These are phyloP conservation scores for Calameuta idolon DNA, from an alignment of 2,888 invertebrate species.

Conservation along the genomic window DNA sequence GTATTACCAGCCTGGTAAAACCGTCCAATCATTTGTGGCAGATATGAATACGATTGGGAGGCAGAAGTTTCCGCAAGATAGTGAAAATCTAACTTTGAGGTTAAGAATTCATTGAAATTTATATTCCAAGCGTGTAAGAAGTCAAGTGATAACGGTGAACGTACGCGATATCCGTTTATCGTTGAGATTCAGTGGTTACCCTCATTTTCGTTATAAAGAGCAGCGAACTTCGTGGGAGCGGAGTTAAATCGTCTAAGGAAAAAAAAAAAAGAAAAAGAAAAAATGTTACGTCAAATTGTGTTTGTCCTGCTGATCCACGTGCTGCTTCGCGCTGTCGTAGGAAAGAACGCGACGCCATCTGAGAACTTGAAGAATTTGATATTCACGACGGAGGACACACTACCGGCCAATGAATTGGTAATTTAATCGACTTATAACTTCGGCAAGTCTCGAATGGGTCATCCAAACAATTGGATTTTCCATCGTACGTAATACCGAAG, in stretches of 20 bases:
- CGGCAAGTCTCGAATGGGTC: not conserved
- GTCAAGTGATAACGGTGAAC: not conserved
- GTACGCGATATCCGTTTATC: not conserved
- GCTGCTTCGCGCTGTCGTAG: constrained; percentile 18
- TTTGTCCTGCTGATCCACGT: constrained; percentile 28
- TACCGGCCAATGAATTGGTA: constrained; percentile 41
- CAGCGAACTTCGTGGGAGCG: constrained; percentile 15
- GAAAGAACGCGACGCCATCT: not conserved
- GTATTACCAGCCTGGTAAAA: not conserved
- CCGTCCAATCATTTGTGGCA: not conserved
- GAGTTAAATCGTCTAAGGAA: constrained; percentile 37
- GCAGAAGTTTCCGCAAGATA: not conserved
- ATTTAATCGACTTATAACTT: constrained; percentile 9
- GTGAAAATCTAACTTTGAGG: not conserved
- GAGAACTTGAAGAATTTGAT: constrained; percentile 22
- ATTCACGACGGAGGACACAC: constrained; percentile 44
- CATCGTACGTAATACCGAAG: not conserved
- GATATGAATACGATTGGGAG: not conserved
- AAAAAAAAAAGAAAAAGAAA: constrained; percentile 1
- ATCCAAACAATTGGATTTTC: not conserved
- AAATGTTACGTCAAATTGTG: constrained; percentile 39
- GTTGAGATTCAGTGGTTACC: constrained; percentile 12
- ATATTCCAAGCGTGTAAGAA: not conserved
- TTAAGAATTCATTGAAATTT: not conserved
- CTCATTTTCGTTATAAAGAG: constrained; percentile 34